Evolutionary conservation across 2,113 vertebrate species (phyloP).

Genomic region (Chiloscyllium plagiosum): DNA sequence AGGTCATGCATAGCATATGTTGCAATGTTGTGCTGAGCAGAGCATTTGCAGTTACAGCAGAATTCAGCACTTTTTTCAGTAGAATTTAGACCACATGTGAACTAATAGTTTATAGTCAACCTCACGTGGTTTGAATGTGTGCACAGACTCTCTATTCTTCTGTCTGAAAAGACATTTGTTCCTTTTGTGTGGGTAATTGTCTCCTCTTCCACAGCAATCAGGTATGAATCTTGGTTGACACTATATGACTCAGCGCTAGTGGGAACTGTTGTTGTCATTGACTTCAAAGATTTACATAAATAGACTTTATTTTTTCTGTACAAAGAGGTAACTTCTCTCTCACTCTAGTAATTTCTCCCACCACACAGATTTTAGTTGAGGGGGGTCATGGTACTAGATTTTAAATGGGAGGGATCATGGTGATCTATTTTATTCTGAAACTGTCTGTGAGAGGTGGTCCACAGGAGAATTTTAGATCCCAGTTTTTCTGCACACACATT

Average conservation of each 20-base stretch:
- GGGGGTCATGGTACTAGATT: neutral
- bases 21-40: slow-evolving; percentile 38
- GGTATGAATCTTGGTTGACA: slow-evolving; percentile 39
- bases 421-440: neutral
- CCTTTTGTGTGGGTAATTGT: slow-evolving; percentile 33
- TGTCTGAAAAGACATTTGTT: neutral
- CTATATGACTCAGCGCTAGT: slow-evolving; percentile 40
- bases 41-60: slow-evolving; percentile 41
- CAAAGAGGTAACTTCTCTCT: neutral
- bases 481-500: too few relatives aligned
- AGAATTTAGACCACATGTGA: neutral
- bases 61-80: slow-evolving; percentile 1
- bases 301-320: neutral
- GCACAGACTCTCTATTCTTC: neutral
- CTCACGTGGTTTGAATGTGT: slow-evolving; percentile 1
- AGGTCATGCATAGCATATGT: neutral
- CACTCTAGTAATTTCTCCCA: neutral
- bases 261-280: slow-evolving; percentile 43
- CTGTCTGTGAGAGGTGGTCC: neutral
- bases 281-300: neutral
- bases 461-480: neutral
- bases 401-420: neutral
- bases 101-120: neutral
- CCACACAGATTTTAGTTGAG: neutral
- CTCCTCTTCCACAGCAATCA: slow-evolving; percentile 39